Evolutionary conservation across 2,113 vertebrate species (phyloP).

Genomic region (Oncorhynchus mykiss): DNA sequence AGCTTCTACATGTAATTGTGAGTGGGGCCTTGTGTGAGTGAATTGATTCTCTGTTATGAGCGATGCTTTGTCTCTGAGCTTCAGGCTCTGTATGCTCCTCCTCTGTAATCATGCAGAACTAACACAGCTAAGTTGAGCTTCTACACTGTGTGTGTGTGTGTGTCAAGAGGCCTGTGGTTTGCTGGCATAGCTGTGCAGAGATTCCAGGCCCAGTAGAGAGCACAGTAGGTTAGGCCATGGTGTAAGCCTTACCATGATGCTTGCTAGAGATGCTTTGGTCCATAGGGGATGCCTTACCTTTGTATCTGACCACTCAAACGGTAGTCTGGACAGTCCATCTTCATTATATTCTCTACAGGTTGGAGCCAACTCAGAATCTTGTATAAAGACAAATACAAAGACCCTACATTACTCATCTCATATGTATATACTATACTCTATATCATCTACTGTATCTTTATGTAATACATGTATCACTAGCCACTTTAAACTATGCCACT

Average conservation of each 20-base stretch:
- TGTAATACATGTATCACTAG: too few relatives aligned
- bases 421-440: too few relatives aligned
- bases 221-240: background rate
- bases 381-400: background rate
- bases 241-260: background rate
- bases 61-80: conserved; percentile 18
- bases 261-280: background rate
- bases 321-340: too few relatives aligned
- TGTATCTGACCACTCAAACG: too few relatives aligned
- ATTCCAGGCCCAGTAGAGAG: background rate
- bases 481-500: too few relatives aligned
- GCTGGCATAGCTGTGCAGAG: background rate
- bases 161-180: background rate
- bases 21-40: conserved; percentile 10
- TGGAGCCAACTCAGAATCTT: too few relatives aligned
- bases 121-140: conserved; percentile 31
- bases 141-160: conserved; percentile 6
- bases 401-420: too few relatives aligned
- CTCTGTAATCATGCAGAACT: conserved; percentile 30
- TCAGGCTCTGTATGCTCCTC: conserved; percentile 16
- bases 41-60: conserved; percentile 29
- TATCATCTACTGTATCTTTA: too few relatives aligned
- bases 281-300: too few relatives aligned
- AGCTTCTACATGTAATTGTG: conserved; percentile 32
- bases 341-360: too few relatives aligned